Conservation (phyloP, 2,888 invertebrate species). For the Notocelia uddmanniana region DNA sequence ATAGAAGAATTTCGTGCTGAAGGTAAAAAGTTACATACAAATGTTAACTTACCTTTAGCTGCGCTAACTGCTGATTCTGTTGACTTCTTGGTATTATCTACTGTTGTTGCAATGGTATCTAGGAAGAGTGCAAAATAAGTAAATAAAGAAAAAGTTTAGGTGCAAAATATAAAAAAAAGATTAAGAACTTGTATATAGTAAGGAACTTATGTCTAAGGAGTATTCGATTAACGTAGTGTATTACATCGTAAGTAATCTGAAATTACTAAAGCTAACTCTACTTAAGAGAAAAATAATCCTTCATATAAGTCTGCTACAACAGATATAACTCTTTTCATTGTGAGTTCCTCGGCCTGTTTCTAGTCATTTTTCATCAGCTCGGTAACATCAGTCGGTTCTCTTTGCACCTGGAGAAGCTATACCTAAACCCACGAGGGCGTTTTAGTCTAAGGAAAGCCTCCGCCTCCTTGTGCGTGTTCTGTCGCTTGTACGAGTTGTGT, state of each 20-base stretch:
- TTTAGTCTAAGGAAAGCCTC: too few relatives aligned
- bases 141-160: slow-evolving; percentile 30
- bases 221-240: background rate
- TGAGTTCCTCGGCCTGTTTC: background rate
- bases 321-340: too few relatives aligned
- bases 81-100: slow-evolving; percentile 78
- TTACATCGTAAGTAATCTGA: too few relatives aligned
- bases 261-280: slow-evolving; percentile 15
- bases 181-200: background rate
- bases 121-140: slow-evolving; percentile 53
- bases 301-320: too few relatives aligned
- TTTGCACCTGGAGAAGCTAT: background rate
- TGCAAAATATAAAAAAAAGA: slow-evolving; percentile 1
- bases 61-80: slow-evolving; percentile 78
- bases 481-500: too few relatives aligned
- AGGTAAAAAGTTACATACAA: background rate
- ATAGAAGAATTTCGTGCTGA: slow-evolving; percentile 14
- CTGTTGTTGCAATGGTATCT: slow-evolving; percentile 76
- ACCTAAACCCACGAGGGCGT: background rate
- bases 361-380: background rate
- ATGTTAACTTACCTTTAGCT: slow-evolving; percentile 70
- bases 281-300: too few relatives aligned
- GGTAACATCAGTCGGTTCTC: background rate
- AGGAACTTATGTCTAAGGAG: slow-evolving; percentile 7
- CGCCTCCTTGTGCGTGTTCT: too few relatives aligned